These are phyloP conservation scores for Entomobrya multifasciata DNA, from an alignment of 2,888 invertebrate genomes.

Conservation along the genomic window DNA sequence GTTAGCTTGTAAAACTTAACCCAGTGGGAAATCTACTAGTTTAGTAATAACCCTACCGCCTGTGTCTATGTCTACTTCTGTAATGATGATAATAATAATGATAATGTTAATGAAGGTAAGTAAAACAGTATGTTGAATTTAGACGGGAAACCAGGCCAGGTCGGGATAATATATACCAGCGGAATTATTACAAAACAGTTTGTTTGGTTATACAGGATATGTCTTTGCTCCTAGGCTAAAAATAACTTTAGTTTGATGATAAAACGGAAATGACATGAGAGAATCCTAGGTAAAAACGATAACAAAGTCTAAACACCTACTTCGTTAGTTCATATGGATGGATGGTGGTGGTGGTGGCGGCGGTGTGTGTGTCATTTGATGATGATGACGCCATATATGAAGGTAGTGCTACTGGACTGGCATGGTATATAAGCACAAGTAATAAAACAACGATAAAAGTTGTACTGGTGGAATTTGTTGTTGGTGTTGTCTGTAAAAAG, in stretches of 20 bases:
- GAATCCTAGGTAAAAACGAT: too few relatives aligned
- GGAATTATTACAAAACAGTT: too few relatives aligned
- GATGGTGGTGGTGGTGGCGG: not conserved
- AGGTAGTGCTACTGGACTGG: too few relatives aligned
- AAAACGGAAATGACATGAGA: not conserved
- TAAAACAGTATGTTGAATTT: not conserved
- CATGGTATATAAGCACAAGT: too few relatives aligned
- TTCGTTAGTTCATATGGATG: too few relatives aligned
- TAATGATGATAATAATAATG: not conserved
- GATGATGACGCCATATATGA: too few relatives aligned
- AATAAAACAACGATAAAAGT: slow-evolving; percentile 13
- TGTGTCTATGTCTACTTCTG: too few relatives aligned
- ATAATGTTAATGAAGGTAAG: slow-evolving; percentile 4
- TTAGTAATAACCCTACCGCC: too few relatives aligned
- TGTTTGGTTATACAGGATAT: too few relatives aligned
- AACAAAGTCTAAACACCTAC: too few relatives aligned
- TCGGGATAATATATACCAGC: too few relatives aligned
- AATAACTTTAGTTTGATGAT: not conserved
- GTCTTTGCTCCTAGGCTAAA: not conserved
- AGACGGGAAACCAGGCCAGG: not conserved
- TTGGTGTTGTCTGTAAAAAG: not conserved
- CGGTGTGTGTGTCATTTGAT: not conserved
- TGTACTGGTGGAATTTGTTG: slow-evolving; percentile 5
- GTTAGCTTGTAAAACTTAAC: not conserved
- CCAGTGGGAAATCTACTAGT: not conserved